A percentile compares a stretch with the other conserved stretches of the same genome.
These are phyloP conservation scores for Phasia obesa DNA, from an alignment of 2,888 invertebrate genomes.

Conservation along the genomic window DNA sequence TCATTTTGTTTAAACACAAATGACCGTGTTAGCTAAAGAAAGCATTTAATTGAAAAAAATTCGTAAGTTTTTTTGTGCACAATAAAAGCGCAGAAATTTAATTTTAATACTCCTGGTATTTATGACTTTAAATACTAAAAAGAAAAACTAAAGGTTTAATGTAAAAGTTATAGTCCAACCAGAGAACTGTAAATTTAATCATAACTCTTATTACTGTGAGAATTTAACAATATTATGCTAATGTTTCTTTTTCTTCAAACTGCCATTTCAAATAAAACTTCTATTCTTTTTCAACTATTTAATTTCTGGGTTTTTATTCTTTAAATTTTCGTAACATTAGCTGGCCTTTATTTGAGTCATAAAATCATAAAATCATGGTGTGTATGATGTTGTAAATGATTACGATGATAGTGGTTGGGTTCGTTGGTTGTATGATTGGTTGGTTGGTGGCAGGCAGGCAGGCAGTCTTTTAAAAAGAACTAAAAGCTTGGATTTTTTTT, in stretches of 20 bases:
- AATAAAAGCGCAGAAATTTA: constrained; percentile 22
- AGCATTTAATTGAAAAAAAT: no score
- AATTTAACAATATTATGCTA: constrained; percentile 80
- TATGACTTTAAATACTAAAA: constrained; percentile 27
- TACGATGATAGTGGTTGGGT: constrained; percentile 23
- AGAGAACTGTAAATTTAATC: constrained; percentile 64
- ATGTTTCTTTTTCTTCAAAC: constrained; percentile 40
- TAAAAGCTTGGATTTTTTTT: constrained; percentile 22
- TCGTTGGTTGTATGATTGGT: no score
- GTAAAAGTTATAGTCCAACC: constrained; percentile 29
- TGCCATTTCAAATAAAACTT: not conserved
- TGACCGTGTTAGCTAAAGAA: no score
- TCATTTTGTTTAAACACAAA: no score
- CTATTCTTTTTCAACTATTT: not conserved
- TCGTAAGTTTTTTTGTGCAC: no score
- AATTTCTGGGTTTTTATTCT: constrained; percentile 8
- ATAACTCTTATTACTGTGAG: constrained; percentile 78
- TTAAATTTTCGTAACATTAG: constrained; percentile 12
- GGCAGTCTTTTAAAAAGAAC: no score
- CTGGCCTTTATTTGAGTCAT: constrained; percentile 52
- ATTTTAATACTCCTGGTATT: constrained; percentile 41
- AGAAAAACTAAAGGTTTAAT: constrained; percentile 18
- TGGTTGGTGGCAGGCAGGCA: no score
- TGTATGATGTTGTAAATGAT: constrained; percentile 25
- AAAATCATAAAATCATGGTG: constrained; percentile 50